These are phyloP conservation scores for Alligator sinensis DNA, from an alignment of 2,113 vertebrate species.

Conservation along the genomic window DNA sequence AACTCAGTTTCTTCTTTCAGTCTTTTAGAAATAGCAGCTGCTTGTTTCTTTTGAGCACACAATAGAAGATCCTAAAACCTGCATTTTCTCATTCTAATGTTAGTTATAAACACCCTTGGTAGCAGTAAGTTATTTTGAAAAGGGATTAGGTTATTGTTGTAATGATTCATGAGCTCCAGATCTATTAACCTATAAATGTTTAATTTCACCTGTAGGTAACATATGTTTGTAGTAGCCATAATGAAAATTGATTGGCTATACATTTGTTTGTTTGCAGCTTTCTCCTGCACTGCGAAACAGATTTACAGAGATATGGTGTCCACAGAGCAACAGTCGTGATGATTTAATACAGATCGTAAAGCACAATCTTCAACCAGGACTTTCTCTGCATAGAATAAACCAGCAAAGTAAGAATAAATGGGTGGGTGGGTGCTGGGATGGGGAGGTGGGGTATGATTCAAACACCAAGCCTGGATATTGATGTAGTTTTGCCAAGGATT, in stretches of 20 bases:
- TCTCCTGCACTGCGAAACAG: slow-evolving; percentile 96
- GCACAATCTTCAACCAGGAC: slow-evolving; percentile 87
- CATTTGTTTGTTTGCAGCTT: slow-evolving; percentile 80
- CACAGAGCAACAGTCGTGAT: slow-evolving; percentile 87
- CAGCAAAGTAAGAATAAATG: slow-evolving; percentile 73
- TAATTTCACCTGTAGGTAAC: neutral
- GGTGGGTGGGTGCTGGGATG: neutral
- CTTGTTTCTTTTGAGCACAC: neutral
- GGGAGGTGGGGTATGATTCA: neutral
- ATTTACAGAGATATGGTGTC: slow-evolving; percentile 99
- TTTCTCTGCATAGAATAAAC: slow-evolving; percentile 81
- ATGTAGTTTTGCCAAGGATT: neutral
- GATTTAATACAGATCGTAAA: slow-evolving; percentile 93
- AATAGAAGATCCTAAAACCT: neutral
- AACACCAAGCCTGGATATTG: neutral
- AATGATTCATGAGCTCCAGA: neutral
- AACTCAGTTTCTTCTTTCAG: rapidly evolving
- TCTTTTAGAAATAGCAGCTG: neutral
- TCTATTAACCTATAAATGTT: neutral
- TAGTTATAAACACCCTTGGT: neutral
- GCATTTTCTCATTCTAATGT: neutral
- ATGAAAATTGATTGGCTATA: neutral
- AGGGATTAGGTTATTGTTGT: neutral
- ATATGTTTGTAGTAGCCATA: neutral
- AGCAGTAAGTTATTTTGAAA: neutral